These are phyloP conservation scores for Tangara arthus DNA, from an alignment of 2,797 vertebrate genomes.

Conservation along the genomic window DNA sequence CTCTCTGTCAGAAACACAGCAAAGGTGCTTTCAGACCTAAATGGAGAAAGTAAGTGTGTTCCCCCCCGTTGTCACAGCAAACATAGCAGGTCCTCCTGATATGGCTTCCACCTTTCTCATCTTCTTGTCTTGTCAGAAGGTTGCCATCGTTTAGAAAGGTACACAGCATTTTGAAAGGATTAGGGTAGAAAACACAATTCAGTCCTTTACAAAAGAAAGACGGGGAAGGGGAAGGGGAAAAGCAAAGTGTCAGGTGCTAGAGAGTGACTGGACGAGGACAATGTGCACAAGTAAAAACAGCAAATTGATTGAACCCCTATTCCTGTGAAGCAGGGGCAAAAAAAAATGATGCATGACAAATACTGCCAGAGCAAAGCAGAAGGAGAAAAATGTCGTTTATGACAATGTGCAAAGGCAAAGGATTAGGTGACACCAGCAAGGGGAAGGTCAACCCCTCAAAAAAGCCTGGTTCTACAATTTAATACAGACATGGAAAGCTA, in stretches of 20 bases:
- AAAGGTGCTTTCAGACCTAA: constrained; percentile 71
- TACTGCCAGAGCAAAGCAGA: neutral
- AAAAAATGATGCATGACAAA: neutral
- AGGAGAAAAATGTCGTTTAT: neutral
- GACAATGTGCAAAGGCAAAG: neutral
- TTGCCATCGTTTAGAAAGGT: constrained; percentile 76
- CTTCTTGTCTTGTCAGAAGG: constrained; percentile 78
- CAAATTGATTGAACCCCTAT: neutral
- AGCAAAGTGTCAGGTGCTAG: constrained; percentile 69
- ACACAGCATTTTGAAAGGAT: constrained; percentile 75
- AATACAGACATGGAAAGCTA: neutral
- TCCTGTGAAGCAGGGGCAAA: neutral
- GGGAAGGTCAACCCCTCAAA: neutral
- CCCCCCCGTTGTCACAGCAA: constrained; percentile 81
- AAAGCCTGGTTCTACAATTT: neutral
- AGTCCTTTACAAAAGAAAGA: constrained; percentile 29
- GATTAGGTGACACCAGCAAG: neutral
- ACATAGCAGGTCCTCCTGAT: constrained; percentile 71
- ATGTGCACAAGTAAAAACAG: neutral
- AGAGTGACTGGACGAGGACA: constrained; percentile 47
- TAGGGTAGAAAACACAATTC: constrained; percentile 68
- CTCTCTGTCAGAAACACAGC: constrained; percentile 45
- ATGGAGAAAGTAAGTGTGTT: constrained; percentile 68
- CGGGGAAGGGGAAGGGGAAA: neutral
- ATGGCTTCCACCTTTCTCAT: constrained; percentile 68